Percentiles rank a stretch among this genome's conserved stretches.
Evolutionary conservation across 1,140 invertebrate species (phyloP).

Genomic region (Dendrolimus punctatus): DNA sequence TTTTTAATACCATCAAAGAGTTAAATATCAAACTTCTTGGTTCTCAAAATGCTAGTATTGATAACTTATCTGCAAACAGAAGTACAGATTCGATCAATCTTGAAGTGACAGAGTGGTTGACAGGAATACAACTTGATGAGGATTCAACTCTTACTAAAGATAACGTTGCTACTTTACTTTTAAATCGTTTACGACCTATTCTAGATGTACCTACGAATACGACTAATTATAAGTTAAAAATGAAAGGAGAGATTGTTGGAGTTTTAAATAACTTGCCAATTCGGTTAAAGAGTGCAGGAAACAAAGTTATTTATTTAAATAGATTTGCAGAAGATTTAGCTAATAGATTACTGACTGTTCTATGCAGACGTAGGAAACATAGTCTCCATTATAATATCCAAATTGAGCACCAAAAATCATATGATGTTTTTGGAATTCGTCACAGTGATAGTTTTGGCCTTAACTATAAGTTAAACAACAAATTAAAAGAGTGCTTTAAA

Average conservation of each 20-base stretch:
- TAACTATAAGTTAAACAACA: too few relatives aligned
- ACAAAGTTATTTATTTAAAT: constrained; percentile 9
- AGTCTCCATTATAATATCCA: too few relatives aligned
- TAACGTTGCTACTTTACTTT: constrained; percentile 2
- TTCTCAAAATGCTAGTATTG: not conserved
- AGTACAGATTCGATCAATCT: too few relatives aligned
- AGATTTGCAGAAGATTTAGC: constrained; percentile 12
- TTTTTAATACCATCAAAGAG: constrained; percentile 10
- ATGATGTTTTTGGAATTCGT: too few relatives aligned
- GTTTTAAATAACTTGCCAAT: constrained; percentile 11
- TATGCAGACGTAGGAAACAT: not conserved
- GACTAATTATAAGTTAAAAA: constrained; percentile 9
- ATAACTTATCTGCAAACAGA: too few relatives aligned
- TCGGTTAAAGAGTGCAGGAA: not conserved
- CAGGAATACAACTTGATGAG: constrained; percentile 1
- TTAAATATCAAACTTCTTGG: constrained; percentile 8
- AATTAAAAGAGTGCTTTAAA: too few relatives aligned
- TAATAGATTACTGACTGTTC: constrained; percentile 7
- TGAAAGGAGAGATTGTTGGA: constrained; percentile 14
- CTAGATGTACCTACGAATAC: constrained; percentile 6
- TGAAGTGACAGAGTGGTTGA: constrained; percentile 6
- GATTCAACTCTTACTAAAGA: not conserved
- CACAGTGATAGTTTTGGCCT: too few relatives aligned
- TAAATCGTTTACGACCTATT: constrained; percentile 7
- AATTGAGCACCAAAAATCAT: too few relatives aligned